Evolutionary conservation across 2,888 invertebrate species (phyloP).

Genomic region (Tenthredo scrophulariae): DNA sequence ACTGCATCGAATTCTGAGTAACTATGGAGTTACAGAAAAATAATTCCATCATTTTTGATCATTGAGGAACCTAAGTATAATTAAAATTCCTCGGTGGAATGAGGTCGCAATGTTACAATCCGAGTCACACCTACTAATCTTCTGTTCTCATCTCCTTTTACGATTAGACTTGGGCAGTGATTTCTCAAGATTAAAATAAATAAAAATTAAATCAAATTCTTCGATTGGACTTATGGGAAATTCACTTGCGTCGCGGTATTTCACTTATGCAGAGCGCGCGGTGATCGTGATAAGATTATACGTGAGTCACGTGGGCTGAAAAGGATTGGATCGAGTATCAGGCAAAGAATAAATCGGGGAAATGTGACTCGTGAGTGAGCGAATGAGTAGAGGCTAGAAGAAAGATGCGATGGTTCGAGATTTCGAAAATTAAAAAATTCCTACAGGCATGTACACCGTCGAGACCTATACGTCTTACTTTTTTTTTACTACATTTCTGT

Average conservation of each 20-base stretch:
- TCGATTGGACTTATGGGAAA: constrained; percentile 5
- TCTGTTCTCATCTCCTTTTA: not conserved
- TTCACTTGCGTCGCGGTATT: constrained; percentile 25
- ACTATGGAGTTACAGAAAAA: not conserved
- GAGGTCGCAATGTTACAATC: not conserved
- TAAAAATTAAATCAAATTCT: constrained; percentile 20
- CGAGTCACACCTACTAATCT: not conserved
- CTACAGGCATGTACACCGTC: not conserved
- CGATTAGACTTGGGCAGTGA: not conserved
- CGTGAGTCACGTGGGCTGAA: constrained; percentile 31
- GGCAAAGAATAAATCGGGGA: constrained; percentile 20
- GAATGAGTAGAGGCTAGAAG: constrained; percentile 8
- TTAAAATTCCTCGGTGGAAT: not conserved
- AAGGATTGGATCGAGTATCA: constrained; percentile 31
- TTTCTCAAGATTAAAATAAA: not conserved
- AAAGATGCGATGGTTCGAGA: constrained; percentile 21
- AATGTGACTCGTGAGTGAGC: constrained; percentile 29
- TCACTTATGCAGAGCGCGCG: constrained; percentile 42
- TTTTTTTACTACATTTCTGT: constrained; percentile 13
- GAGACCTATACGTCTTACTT: constrained; percentile 9
- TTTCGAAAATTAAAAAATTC: constrained; percentile 47
- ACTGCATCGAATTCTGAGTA: not conserved
- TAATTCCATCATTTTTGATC: not conserved
- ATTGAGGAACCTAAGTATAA: not conserved
- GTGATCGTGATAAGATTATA: constrained; percentile 44